phyloP scores from a whole-genome alignment of 2,888 invertebrate species.

The Dichetophora obliterata region DNA sequence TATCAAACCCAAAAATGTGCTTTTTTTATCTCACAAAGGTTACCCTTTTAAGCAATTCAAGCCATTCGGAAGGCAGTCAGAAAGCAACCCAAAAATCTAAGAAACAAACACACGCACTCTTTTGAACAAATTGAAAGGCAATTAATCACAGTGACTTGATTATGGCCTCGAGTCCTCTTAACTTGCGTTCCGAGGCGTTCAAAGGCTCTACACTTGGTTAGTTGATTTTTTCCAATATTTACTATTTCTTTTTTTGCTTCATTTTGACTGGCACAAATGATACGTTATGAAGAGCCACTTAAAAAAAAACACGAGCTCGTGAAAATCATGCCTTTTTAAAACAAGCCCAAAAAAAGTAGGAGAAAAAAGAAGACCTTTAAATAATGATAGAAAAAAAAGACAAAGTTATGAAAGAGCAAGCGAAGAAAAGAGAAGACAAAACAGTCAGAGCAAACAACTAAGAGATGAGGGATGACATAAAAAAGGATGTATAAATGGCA shows the following conservation, averaged over 20 bases:
- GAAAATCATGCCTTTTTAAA: conserved; percentile 9
- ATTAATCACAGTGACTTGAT: conserved; percentile 62
- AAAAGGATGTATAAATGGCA: conserved; percentile 58
- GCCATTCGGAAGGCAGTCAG: neutral
- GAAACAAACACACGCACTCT: neutral
- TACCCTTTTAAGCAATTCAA: neutral
- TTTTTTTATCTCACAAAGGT: neutral
- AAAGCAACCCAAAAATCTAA: neutral
- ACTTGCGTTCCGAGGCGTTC: neutral
- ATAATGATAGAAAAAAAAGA: conserved; percentile 22
- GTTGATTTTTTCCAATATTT: neutral
- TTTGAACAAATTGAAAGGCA: conserved; percentile 58
- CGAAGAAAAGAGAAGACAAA: neutral
- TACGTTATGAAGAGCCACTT: conserved; percentile 10
- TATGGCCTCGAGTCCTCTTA: conserved; percentile 31
- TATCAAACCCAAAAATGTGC: conserved; percentile 46
- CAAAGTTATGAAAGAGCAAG: neutral
- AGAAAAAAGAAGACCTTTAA: conserved; percentile 7
- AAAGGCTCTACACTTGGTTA: neutral
- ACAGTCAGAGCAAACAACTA: neutral
- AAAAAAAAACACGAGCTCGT: conserved; percentile 7
- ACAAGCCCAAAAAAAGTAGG: conserved; percentile 49
- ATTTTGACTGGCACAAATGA: conserved; percentile 1
- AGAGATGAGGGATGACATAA: conserved; percentile 45
- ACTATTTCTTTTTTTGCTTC: neutral